phyloP scores from a whole-genome alignment of 1,140 invertebrate species.

The Tetramorium parvispinum region DNA sequence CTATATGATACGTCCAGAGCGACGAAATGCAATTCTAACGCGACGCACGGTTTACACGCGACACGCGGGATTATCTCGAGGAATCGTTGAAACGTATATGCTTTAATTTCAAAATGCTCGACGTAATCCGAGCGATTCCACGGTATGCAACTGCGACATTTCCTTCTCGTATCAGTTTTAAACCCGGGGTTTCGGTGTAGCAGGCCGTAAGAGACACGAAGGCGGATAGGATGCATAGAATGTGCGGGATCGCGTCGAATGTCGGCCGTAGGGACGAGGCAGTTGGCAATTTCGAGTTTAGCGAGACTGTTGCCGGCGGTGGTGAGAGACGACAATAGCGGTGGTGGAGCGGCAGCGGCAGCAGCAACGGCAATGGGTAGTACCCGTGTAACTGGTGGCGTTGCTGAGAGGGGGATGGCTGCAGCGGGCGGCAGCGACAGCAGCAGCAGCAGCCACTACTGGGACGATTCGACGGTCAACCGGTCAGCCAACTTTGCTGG shows the following conservation, averaged over 20 bases:
- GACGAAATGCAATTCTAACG: background rate
- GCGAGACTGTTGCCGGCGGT: conserved; percentile 71
- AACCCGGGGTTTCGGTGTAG: background rate
- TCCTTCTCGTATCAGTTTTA: conserved; percentile 39
- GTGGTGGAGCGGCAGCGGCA: conserved; percentile 10
- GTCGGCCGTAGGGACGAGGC: conserved; percentile 71
- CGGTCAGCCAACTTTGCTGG: conserved; percentile 78
- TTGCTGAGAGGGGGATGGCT: conserved; percentile 46
- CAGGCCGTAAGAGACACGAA: background rate
- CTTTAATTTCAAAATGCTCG: conserved; percentile 16
- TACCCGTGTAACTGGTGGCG: conserved; percentile 58
- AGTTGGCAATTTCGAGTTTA: conserved; percentile 82
- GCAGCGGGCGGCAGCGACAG: conserved; percentile 33
- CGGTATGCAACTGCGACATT: background rate
- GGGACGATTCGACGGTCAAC: conserved; percentile 74
- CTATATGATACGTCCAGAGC: background rate
- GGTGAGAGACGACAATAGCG: conserved; percentile 32
- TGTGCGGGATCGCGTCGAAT: conserved; percentile 73
- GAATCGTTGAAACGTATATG: background rate
- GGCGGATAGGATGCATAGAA: conserved; percentile 41
- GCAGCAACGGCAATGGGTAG: conserved; percentile 32
- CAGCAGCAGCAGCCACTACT: conserved; percentile 62
- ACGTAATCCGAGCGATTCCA: background rate
- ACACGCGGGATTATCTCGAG: background rate
- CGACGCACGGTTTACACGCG: background rate